phyloP scores from a whole-genome alignment of 2,113 vertebrate species.

The Solea solea region DNA sequence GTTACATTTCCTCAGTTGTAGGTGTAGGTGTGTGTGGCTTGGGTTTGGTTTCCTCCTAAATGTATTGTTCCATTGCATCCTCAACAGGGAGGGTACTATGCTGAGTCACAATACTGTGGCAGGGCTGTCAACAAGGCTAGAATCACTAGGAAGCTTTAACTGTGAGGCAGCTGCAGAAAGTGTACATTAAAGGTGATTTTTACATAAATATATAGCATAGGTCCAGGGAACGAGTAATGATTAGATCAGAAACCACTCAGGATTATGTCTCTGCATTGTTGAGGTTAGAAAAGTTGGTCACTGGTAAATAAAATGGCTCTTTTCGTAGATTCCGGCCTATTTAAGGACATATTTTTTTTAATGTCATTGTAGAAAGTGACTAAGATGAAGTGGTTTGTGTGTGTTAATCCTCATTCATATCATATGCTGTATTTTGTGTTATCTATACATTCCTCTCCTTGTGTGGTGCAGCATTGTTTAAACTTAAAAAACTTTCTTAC shows the following conservation, averaged over 20 bases:
- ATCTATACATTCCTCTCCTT: too few species aligned
- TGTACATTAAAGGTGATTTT: not conserved
- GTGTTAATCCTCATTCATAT: too few species aligned
- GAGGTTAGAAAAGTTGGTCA: too few species aligned
- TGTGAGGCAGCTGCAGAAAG: not conserved
- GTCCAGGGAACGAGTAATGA: not conserved
- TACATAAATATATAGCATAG: not conserved
- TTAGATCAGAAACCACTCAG: constrained; percentile 3
- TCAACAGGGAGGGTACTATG: constrained; percentile 2
- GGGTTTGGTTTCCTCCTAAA: constrained; percentile 56
- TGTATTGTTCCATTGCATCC: constrained; percentile 49
- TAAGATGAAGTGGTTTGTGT: too few species aligned
- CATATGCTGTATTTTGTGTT: too few species aligned
- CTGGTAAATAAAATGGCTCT: too few species aligned
- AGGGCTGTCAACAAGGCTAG: not conserved
- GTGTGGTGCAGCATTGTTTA: too few species aligned
- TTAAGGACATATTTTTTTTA: too few species aligned
- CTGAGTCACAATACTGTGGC: constrained; percentile 8
- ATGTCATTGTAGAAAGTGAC: too few species aligned
- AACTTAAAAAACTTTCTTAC: not conserved
- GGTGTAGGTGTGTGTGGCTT: constrained; percentile 8
- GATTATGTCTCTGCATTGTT: not conserved
- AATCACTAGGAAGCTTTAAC: constrained; percentile 1
- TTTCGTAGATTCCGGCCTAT: too few species aligned
- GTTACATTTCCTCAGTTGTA: constrained; percentile 4